phyloP scores from a whole-genome alignment of 2,113 vertebrate species.

The Dissostichus mawsoni region DNA sequence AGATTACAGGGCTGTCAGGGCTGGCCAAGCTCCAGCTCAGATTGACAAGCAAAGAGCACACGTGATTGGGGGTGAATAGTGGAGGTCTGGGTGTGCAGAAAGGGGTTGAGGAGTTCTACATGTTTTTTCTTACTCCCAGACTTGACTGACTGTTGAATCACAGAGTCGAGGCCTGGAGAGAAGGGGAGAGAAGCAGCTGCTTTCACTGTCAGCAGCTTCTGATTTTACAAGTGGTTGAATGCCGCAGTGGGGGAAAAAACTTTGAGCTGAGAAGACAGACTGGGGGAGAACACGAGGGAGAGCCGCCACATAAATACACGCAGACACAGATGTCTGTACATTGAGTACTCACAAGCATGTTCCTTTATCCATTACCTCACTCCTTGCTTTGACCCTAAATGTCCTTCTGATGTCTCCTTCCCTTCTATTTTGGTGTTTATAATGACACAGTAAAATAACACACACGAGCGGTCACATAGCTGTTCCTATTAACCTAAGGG shows the following conservation, averaged over 20 bases:
- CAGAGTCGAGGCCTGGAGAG: conserved; percentile 49
- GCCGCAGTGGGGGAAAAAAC: conserved; percentile 35
- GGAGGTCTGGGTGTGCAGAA: neutral
- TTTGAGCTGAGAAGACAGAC: conserved; percentile 40
- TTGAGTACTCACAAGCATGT: conserved; percentile 1
- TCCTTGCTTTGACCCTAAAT: conserved; percentile 35
- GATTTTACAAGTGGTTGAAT: conserved; percentile 64
- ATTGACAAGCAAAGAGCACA: conserved; percentile 58
- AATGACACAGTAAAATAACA: conserved; percentile 28
- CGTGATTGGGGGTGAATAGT: conserved; percentile 46
- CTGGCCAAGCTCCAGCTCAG: conserved; percentile 55
- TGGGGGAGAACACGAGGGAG: neutral
- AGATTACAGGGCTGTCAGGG: conserved; percentile 71
- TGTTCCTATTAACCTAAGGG: conserved; percentile 70
- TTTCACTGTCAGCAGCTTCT: conserved; percentile 62
- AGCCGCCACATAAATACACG: conserved; percentile 20
- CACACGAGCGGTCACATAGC: conserved; percentile 35
- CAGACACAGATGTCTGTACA: conserved; percentile 32
- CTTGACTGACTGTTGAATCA: conserved; percentile 71
- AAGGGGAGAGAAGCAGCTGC: conserved; percentile 41
- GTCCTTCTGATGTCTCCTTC: conserved; percentile 46
- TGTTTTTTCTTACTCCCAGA: conserved; percentile 52
- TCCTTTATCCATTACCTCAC: conserved; percentile 15
- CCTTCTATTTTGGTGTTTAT: conserved; percentile 28
- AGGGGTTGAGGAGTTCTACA: conserved; percentile 47